Conservation (phyloP, 1,140 invertebrate species). For the Muscidifurax raptorellus region DNA sequence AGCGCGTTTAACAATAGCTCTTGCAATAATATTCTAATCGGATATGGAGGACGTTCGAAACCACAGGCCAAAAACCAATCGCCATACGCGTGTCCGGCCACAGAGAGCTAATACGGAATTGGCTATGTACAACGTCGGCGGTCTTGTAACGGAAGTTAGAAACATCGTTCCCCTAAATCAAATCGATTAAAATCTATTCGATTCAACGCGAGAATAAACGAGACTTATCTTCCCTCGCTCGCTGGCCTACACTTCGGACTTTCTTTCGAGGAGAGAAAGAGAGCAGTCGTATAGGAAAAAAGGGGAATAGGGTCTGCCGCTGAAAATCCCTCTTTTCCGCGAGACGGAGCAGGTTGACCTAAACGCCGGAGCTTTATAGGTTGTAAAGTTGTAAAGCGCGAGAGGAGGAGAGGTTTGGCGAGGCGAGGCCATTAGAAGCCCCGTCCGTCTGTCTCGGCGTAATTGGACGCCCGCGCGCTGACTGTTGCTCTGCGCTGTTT, state of each 20-base stretch:
- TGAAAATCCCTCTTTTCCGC: slow-evolving; percentile 11
- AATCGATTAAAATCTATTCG: not conserved
- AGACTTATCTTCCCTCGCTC: not conserved
- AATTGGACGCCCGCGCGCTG: slow-evolving; percentile 35
- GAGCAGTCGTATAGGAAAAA: slow-evolving; percentile 8
- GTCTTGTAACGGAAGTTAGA: not conserved
- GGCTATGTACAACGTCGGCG: slow-evolving; percentile 35
- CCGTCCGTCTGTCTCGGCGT: slow-evolving; percentile 22
- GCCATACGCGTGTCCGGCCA: not conserved
- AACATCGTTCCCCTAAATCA: too few relatives aligned
- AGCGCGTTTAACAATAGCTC: not conserved
- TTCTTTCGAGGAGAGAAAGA: slow-evolving; percentile 27
- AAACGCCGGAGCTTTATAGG: slow-evolving; percentile 44
- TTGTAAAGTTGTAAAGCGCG: slow-evolving; percentile 47
- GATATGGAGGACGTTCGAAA: not conserved
- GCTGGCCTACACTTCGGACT: slow-evolving; percentile 41
- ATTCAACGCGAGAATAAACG: not conserved
- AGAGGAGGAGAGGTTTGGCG: not conserved
- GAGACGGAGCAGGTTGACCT: slow-evolving; percentile 5
- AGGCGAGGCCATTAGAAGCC: slow-evolving; percentile 26
- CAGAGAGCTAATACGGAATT: not conserved
- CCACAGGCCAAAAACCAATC: not conserved
- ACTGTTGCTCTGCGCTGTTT: not conserved
- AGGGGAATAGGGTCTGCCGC: too few relatives aligned
- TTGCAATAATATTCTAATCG: not conserved